phyloP scores from a whole-genome alignment of 2,888 invertebrate species.

The Antitype chi region DNA sequence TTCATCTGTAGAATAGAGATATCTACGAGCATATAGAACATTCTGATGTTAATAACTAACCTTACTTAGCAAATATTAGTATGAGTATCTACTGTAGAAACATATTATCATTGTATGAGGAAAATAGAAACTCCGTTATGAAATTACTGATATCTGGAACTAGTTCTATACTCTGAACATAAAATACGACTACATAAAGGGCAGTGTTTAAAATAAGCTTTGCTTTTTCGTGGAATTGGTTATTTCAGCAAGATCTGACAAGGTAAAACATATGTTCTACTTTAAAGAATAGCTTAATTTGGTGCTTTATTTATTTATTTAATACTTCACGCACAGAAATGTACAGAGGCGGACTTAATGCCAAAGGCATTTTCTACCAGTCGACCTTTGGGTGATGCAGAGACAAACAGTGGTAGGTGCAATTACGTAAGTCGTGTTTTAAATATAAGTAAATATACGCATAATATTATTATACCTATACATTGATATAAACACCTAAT shows the following conservation, averaged over 20 bases:
- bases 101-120: background rate
- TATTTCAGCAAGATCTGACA: background rate
- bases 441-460: no score
- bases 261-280: background rate
- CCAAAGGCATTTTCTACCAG: no score
- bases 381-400: no score
- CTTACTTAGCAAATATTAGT: background rate
- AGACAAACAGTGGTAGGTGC: no score
- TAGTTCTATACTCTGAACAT: background rate
- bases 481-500: no score
- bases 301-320: no score
- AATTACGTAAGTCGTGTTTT: no score
- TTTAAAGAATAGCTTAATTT: background rate
- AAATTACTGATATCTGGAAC: background rate
- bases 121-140: background rate
- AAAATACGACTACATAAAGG: background rate
- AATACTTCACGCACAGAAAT: no score
- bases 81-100: background rate
- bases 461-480: no score
- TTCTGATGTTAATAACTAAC: background rate
- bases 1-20: background rate
- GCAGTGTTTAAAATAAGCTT: background rate
- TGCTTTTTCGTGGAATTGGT: background rate
- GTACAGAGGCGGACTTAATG: no score
- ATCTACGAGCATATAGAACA: background rate